Evolutionary conservation across 23 tunicate genomes (phyloP).

Genomic region (Styela plicata): DNA sequence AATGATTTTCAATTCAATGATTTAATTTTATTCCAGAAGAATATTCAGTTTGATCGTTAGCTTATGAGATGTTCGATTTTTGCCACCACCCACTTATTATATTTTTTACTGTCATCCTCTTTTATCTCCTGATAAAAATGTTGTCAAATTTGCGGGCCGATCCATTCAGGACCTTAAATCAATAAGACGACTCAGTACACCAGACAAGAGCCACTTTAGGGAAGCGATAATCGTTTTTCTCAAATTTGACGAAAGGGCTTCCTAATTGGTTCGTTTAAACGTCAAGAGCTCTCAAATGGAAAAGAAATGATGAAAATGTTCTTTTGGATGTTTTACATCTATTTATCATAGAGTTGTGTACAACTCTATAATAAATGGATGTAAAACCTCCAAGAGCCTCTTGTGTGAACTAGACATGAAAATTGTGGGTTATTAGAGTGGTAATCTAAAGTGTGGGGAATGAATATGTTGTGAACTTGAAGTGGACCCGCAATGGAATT

Average conservation of each 20-base stretch:
- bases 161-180: neutral
- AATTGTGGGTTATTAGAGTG: neutral
- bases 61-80: too few species aligned
- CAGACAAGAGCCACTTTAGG: neutral
- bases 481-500: too few species aligned
- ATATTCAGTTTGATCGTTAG: too few species aligned
- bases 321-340: neutral
- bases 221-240: neutral
- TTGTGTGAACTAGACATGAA: neutral
- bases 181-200: neutral
- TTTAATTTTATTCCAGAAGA: too few species aligned
- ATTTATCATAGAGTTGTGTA: too few species aligned
- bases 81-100: too few species aligned
- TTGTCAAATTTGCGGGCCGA: too few species aligned
- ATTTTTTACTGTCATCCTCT: too few species aligned
- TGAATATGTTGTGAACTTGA: neutral
- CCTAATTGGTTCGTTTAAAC: neutral
- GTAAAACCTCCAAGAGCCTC: neutral
- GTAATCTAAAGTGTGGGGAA: neutral
- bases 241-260: neutral
- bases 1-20: too few species aligned
- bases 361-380: neutral
- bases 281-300: neutral
- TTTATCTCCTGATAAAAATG: too few species aligned
- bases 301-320: neutral